These are phyloP conservation scores for Nymphalis urticae DNA, from an alignment of 2,888 invertebrate species.

Conservation along the genomic window DNA sequence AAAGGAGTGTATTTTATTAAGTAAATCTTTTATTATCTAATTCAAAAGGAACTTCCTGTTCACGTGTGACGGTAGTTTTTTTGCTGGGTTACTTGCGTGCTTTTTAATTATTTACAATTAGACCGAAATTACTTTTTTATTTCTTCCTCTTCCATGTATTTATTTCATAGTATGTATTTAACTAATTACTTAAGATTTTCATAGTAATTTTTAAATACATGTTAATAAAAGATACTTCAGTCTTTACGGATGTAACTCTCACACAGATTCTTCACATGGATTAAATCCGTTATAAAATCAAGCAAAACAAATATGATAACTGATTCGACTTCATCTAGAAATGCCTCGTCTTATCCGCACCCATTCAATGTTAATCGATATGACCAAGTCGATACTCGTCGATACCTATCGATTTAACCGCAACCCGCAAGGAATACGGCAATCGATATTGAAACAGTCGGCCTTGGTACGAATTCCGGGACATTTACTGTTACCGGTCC, in stretches of 20 bases:
- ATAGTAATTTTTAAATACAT: too few species aligned
- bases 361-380: slow-evolving; percentile 26
- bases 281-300: slow-evolving; percentile 8
- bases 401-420: slow-evolving; percentile 12
- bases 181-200: too few species aligned
- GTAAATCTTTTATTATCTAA: neutral
- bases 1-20: slow-evolving; percentile 6
- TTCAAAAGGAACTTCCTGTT: neutral
- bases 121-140: too few species aligned
- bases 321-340: neutral
- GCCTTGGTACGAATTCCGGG: slow-evolving; percentile 65
- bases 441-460: slow-evolving; percentile 54
- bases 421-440: slow-evolving; percentile 24
- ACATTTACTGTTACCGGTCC: slow-evolving; percentile 40
- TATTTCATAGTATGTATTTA: too few species aligned
- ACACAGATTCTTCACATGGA: neutral
- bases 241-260: neutral
- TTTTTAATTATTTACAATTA: neutral
- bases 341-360: neutral
- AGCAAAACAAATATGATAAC: slow-evolving; percentile 6
- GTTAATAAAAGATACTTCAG: too few species aligned
- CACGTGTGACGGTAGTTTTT: neutral
- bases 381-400: slow-evolving; percentile 20
- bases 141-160: too few species aligned
- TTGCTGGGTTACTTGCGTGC: neutral